These are phyloP conservation scores for Apis laboriosa DNA, from an alignment of 1,140 invertebrate genomes.

Conservation along the genomic window DNA sequence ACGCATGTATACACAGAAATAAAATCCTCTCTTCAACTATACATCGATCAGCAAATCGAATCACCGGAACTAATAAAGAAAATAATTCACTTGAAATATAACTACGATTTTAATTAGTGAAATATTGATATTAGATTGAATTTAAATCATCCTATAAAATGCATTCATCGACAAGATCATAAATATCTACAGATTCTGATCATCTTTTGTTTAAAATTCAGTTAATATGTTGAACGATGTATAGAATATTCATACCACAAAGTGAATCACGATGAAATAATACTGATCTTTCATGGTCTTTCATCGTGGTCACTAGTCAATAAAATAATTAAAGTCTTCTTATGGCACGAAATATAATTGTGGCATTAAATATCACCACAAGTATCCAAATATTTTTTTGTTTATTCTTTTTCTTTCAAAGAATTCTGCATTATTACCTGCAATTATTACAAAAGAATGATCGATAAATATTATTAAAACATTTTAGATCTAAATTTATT, in stretches of 20 bases:
- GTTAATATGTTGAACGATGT: too few relatives aligned
- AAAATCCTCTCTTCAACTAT: not conserved
- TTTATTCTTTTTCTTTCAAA: not conserved
- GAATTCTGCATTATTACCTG: slow-evolving; percentile 31
- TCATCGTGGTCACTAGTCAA: not conserved
- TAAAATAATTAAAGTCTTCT: not conserved
- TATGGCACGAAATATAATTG: too few relatives aligned
- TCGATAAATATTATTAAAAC: not conserved
- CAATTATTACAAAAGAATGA: not conserved
- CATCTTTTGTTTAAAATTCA: too few relatives aligned
- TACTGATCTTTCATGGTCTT: slow-evolving; percentile 8
- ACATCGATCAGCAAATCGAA: too few relatives aligned
- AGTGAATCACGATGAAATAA: slow-evolving; percentile 20
- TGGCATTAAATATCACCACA: not conserved
- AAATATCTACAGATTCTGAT: too few relatives aligned
- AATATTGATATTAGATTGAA: too few relatives aligned
- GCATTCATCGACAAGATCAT: too few relatives aligned
- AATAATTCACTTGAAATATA: too few relatives aligned
- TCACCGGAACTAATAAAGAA: too few relatives aligned
- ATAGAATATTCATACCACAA: not conserved
- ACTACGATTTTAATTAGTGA: too few relatives aligned
- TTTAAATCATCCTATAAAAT: too few relatives aligned
- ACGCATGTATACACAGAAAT: not conserved
- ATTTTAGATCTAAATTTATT: too few relatives aligned
- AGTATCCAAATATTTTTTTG: not conserved